Evolutionary conservation across 2,113 vertebrate species (phyloP).

Genomic region (Protobothrops mucrosquamatus): DNA sequence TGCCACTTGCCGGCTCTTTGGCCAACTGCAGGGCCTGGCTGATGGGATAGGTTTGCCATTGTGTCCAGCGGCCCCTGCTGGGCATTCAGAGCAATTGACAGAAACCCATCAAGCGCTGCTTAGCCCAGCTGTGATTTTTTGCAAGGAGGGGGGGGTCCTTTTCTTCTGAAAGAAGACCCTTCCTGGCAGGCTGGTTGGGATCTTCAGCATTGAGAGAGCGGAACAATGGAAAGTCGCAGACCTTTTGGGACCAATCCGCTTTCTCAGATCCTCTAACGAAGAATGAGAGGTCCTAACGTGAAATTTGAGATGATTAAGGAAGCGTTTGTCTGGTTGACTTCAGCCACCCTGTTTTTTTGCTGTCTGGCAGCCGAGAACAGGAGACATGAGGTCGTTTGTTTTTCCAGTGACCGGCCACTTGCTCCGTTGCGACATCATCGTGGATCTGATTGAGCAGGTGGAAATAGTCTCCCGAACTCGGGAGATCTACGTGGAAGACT

Average conservation of each 20-base stretch:
- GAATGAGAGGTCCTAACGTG: not conserved
- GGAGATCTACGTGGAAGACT: constrained; percentile 69
- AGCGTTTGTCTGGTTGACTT: not conserved
- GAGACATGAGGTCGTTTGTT: not conserved
- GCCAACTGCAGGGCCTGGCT: not conserved
- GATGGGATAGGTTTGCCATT: not conserved
- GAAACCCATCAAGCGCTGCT: too few relatives aligned
- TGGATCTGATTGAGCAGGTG: constrained; percentile 60
- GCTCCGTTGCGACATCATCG: constrained; percentile 66
- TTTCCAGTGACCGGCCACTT: constrained; percentile 64
- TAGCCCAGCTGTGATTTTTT: not conserved
- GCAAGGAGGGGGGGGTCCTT: too few relatives aligned
- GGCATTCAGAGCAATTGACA: not conserved
- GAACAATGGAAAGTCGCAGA: too few relatives aligned
- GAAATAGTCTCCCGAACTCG: constrained; percentile 65
- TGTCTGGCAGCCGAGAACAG: not conserved
- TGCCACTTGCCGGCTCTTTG: too few relatives aligned
- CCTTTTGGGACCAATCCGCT: not conserved
- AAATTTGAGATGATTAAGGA: not conserved
- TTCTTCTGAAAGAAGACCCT: not conserved
- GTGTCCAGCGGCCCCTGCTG: not conserved
- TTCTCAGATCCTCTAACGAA: not conserved
- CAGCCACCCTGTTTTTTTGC: not conserved
- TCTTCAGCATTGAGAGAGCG: not conserved
- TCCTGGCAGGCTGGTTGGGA: too few relatives aligned